Conservation (phyloP, 2,797 vertebrate species). For the Galagoides demidoff region DNA sequence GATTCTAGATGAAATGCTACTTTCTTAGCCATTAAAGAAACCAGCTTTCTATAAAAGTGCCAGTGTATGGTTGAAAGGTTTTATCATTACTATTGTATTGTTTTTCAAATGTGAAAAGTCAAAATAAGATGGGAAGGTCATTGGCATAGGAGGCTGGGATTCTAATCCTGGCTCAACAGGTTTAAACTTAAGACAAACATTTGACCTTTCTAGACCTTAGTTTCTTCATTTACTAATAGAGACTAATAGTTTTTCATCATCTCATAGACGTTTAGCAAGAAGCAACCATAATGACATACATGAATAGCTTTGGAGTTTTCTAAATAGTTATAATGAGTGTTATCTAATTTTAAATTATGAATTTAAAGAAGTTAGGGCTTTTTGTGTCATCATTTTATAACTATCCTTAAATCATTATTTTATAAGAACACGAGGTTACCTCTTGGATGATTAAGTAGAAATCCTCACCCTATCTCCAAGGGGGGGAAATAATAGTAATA, state of each 20-base stretch:
- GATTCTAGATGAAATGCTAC: conserved; percentile 35
- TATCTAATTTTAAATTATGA: neutral
- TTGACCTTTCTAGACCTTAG: neutral
- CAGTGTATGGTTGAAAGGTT: conserved; percentile 9
- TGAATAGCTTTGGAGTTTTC: neutral
- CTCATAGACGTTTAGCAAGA: neutral
- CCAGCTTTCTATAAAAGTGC: conserved; percentile 33
- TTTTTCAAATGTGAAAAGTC: conserved; percentile 15
- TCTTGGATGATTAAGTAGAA: neutral
- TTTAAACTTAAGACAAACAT: conserved; percentile 4
- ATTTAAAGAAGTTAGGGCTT: neutral
- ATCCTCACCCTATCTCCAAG: neutral
- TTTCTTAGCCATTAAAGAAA: conserved; percentile 53
- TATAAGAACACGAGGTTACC: neutral
- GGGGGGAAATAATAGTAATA: neutral
- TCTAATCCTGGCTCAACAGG: neutral
- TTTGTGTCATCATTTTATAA: neutral
- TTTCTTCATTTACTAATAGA: neutral
- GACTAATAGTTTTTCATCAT: neutral
- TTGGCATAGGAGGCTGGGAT: neutral
- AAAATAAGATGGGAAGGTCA: neutral
- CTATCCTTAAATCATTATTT: neutral
- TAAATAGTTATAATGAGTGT: neutral
- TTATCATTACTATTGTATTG: conserved; percentile 13
- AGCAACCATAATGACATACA: neutral